Evolutionary conservation across 2,113 vertebrate species (phyloP).

Genomic region (Argyrosomus japonicus): DNA sequence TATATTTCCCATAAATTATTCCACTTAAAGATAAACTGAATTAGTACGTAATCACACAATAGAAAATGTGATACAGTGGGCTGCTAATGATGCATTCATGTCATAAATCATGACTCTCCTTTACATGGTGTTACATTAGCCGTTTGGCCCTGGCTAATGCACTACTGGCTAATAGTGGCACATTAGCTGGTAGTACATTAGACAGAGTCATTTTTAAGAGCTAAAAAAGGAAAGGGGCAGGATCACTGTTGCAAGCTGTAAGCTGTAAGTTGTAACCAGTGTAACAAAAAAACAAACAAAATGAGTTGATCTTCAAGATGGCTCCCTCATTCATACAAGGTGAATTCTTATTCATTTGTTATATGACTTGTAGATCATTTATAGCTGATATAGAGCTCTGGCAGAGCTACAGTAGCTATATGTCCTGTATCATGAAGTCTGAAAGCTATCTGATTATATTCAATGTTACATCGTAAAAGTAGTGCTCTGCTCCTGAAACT

Average conservation of each 20-base stretch:
- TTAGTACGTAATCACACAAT: too few relatives aligned
- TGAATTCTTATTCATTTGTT: not conserved
- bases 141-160: not conserved
- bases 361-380: not conserved
- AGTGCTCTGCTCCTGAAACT: not conserved
- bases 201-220: not conserved
- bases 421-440: not conserved
- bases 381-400: not conserved
- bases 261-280: too few relatives aligned
- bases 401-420: not conserved
- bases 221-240: not conserved
- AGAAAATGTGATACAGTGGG: not conserved
- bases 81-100: not conserved
- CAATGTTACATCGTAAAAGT: too few relatives aligned
- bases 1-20: too few relatives aligned
- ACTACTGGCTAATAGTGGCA: not conserved
- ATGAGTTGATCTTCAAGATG: not conserved
- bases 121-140: not conserved
- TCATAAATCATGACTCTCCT: not conserved
- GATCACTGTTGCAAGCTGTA: too few relatives aligned
- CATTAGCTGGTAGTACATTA: not conserved
- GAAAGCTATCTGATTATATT: not conserved
- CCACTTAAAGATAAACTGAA: too few relatives aligned
- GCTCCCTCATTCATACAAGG: not conserved
- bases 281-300: not conserved